Evolutionary conservation across 1,140 invertebrate species (phyloP), one percentile per base, ranked within the genome.

Genomic region (Hyles vespertilio): DNA sequence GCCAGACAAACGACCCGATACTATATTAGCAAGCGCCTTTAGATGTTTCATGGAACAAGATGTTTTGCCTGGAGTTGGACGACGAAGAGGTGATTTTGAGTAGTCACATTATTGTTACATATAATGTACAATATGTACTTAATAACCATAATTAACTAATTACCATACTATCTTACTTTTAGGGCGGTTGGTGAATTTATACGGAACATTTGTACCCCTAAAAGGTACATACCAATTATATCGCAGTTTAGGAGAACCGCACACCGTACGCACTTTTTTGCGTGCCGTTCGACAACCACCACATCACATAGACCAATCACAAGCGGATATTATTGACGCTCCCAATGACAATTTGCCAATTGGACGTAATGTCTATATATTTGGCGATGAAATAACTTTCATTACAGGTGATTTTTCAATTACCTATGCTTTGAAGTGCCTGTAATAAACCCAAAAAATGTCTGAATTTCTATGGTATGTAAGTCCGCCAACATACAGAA

Each of bases 221-320:
- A 78, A 84, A 64, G 69, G 67, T 3, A 62, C 91, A 3, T 92
- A 91, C 65, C 59, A 77, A 9, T 66, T 92, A 32, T 92, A 91
- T 72, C 63, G 73, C 56, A 69, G 56, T 50, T 63, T 91, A 44
- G 91, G 89, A 32, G 88, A 90, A 58, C 90, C 90, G 3, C 86
- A 87, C 57, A 85, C 89, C 0, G 79, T 89, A 10, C 76, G 81
- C 50, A 59, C 73, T 12, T 90, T 91, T 56, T 56, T 92, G 6
- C 68, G 74, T 51, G 74, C 77, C 3, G 63, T 78, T 32, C 72
- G 74, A 8, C 54, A 61, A 5, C 57, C 74, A 2, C 65, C 73
- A 11, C 81, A 87, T 52, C 63, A 58, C 9, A n/a, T 59, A 3
- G 51, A 67, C 4, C 11, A 64, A 11, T 49, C 47, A 7, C 61